A percentile compares a stretch with the other conserved stretches of the same genome.
Conservation (phyloP, 2,113 vertebrate species). For the Lagopus leucura region DNA sequence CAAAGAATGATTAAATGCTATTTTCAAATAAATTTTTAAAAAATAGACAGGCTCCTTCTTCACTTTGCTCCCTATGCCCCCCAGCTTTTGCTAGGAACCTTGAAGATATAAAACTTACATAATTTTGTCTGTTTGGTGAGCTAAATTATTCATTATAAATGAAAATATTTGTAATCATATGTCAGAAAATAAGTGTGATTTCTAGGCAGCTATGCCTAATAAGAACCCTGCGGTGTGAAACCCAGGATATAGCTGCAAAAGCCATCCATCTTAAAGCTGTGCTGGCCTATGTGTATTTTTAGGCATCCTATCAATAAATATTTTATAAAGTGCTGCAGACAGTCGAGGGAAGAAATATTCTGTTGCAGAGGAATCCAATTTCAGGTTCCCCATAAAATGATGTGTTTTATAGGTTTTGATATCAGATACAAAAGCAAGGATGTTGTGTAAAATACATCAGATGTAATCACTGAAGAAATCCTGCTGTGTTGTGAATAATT, state of each 20-base stretch:
- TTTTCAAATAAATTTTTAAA: not conserved
- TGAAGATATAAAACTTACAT: constrained; percentile 46
- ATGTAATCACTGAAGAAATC: constrained; percentile 50
- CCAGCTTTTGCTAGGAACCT: constrained; percentile 8
- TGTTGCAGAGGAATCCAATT: constrained; percentile 58
- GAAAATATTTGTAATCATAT: constrained; percentile 68
- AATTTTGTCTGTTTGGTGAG: constrained; percentile 27
- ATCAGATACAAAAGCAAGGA: constrained; percentile 53
- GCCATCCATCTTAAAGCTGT: constrained; percentile 45
- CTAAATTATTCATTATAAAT: constrained; percentile 70
- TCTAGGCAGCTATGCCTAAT: constrained; percentile 52
- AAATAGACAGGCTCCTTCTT: not conserved
- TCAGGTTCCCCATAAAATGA: constrained; percentile 39
- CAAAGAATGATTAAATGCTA: constrained; percentile 18
- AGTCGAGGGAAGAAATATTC: constrained; percentile 47
- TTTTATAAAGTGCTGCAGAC: constrained; percentile 60
- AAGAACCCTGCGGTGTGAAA: constrained; percentile 54
- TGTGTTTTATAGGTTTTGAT: constrained; percentile 47
- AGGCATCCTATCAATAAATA: constrained; percentile 68
- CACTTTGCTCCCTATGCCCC: not conserved
- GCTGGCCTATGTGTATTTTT: constrained; percentile 62
- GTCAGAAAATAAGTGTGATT: constrained; percentile 64
- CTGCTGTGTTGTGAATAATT: constrained; percentile 35
- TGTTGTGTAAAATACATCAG: constrained; percentile 47
- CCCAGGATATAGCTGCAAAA: constrained; percentile 43